Percentiles rank a stretch among this genome's conserved stretches.
phyloP scores from a whole-genome alignment of 1,140 invertebrate species.

The Hyles vespertilio region DNA sequence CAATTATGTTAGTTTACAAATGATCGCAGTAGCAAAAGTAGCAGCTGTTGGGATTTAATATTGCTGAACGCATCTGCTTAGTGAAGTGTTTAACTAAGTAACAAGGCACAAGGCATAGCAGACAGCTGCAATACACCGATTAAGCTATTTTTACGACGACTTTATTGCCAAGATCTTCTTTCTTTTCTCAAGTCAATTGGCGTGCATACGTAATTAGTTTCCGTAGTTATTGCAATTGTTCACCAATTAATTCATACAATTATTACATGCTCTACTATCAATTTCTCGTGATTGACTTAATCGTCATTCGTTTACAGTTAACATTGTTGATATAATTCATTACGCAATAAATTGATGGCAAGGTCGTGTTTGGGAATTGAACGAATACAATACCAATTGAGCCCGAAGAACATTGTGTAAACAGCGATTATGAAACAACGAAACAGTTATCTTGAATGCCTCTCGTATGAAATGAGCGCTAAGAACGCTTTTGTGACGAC shows the following conservation, averaged over 20 bases:
- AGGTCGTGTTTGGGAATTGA: conserved; percentile 23
- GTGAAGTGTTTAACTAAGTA: conserved; percentile 11
- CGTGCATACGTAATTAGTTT: background rate
- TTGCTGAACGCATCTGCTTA: conserved; percentile 11
- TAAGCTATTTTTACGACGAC: conserved; percentile 4
- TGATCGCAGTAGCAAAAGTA: conserved; percentile 3
- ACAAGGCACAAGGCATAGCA: conserved; percentile 20
- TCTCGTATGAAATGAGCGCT: too few species aligned
- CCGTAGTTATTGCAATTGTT: background rate
- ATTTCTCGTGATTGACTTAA: too few species aligned
- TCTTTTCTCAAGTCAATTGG: background rate
- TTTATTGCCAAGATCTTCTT: conserved; percentile 5
- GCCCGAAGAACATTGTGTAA: too few species aligned
- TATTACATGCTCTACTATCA: too few species aligned
- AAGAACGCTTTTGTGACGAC: too few species aligned
- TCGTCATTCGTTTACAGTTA: too few species aligned
- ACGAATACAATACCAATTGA: conserved; percentile 7
- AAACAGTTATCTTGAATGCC: too few species aligned
- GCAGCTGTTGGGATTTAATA: conserved; percentile 16
- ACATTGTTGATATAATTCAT: conserved; percentile 9
- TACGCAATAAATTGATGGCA: conserved; percentile 32
- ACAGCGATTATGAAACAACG: too few species aligned
- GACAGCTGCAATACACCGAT: conserved; percentile 19
- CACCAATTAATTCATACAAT: background rate
- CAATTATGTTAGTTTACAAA: background rate